Percentiles rank a stretch among this genome's conserved stretches.
phyloP scores from a whole-genome alignment of 2,888 invertebrate species.

The Trachelus stipa region DNA sequence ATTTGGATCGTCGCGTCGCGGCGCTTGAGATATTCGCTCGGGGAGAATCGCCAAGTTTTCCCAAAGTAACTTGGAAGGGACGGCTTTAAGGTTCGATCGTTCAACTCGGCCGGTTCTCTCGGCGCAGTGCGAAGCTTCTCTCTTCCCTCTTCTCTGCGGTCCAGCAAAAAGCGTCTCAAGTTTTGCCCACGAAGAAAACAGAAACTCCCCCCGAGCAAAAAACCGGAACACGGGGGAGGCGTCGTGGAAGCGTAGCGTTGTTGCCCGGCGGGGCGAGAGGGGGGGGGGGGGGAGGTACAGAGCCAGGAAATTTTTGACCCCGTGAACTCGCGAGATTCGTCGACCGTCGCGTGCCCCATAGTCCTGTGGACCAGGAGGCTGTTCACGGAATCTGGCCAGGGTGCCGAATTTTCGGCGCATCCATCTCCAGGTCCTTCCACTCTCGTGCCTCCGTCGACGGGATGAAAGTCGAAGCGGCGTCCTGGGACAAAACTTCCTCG shows the following conservation, averaged over 20 bases:
- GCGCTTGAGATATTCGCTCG: not conserved
- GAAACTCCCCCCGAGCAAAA: slow-evolving; percentile 30
- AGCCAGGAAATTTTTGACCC: not conserved
- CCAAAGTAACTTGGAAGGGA: slow-evolving; percentile 6
- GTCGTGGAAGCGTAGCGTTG: slow-evolving; percentile 17
- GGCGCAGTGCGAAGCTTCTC: too few relatives aligned
- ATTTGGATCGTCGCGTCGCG: not conserved
- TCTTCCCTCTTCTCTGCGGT: slow-evolving; percentile 7
- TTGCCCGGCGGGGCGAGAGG: not conserved
- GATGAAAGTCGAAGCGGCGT: not conserved
- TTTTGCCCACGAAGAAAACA: slow-evolving; percentile 42
- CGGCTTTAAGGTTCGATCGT: slow-evolving; percentile 23
- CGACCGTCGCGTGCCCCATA: not conserved
- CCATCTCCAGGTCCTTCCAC: too few relatives aligned
- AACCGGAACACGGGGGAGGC: slow-evolving; percentile 29
- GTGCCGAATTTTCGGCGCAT: too few relatives aligned
- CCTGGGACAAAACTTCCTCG: slow-evolving; percentile 1
- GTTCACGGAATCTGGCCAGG: too few relatives aligned
- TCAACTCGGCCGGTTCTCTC: not conserved
- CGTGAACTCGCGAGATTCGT: not conserved
- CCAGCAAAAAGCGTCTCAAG: slow-evolving; percentile 30
- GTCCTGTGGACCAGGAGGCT: too few relatives aligned
- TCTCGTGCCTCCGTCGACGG: not conserved
- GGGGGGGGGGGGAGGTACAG: not conserved
- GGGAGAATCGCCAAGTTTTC: not conserved